Percentiles rank a stretch among this genome's conserved stretches.
Conservation (phyloP, 2,113 vertebrate genomes). For the Cyprinodon brontotheroides region DNA sequence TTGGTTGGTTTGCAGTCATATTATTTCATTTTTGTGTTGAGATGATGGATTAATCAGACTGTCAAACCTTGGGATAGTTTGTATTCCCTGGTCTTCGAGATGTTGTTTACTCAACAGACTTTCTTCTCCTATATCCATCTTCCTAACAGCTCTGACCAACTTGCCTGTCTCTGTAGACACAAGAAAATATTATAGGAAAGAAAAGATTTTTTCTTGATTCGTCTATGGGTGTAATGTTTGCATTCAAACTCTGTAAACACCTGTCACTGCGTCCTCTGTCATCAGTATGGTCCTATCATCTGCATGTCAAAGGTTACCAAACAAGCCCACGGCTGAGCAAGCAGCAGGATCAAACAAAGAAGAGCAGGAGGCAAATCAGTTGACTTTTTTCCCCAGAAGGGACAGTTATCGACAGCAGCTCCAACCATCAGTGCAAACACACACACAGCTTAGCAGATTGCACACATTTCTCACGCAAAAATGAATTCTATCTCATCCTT, state of each 20-base stretch:
- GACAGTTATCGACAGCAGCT: constrained; percentile 63
- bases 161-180: background rate
- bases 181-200: constrained; percentile 18
- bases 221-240: constrained; percentile 28
- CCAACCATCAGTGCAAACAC: constrained; percentile 40
- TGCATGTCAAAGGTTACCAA: constrained; percentile 62
- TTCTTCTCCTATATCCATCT: background rate
- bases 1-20: no score
- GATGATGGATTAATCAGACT: no score
- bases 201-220: background rate
- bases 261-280: constrained; percentile 26
- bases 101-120: background rate
- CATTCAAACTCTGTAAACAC: constrained; percentile 45
- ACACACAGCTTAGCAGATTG: background rate
- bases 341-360: constrained; percentile 59
- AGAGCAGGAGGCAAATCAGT: constrained; percentile 62
- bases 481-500: constrained; percentile 21
- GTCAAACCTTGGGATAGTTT: background rate
- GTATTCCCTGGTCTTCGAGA: background rate
- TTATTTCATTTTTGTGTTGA: no score
- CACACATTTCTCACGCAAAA: background rate
- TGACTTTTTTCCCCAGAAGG: constrained; percentile 42
- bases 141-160: background rate
- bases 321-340: constrained; percentile 55
- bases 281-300: constrained; percentile 56